Conservation (phyloP, 1,140 invertebrate species). For the Yoshiicerus persimilis region DNA sequence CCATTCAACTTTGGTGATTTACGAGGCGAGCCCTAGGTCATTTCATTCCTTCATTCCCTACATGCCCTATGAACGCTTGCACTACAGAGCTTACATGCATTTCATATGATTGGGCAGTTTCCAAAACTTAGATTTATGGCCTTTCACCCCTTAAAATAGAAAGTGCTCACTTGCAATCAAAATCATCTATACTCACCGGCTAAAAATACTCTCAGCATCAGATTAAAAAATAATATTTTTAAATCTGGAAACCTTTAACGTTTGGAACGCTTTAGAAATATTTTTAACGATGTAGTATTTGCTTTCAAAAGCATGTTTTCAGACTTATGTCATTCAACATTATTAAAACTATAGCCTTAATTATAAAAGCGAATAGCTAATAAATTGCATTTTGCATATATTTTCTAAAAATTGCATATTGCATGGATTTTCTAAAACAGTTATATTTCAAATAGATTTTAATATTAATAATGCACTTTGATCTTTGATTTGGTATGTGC, state of each 20-base stretch:
- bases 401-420: too few relatives aligned
- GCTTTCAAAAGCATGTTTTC: too few relatives aligned
- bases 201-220: not conserved
- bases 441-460: too few relatives aligned
- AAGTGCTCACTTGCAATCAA: not conserved
- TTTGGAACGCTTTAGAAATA: not conserved
- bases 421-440: too few relatives aligned
- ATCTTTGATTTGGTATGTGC: too few relatives aligned
- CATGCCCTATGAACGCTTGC: not conserved
- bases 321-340: too few relatives aligned
- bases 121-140: constrained; percentile 28
- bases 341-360: too few relatives aligned
- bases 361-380: too few relatives aligned
- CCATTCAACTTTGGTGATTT: constrained; percentile 23
- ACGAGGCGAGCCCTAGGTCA: constrained; percentile 17
- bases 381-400: too few relatives aligned
- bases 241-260: not conserved
- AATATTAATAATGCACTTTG: too few relatives aligned
- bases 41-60: not conserved
- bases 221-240: not conserved
- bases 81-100: not conserved
- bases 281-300: not conserved
- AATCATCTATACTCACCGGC: not conserved
- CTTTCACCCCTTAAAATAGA: constrained; percentile 30
- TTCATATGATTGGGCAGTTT: constrained; percentile 28